phyloP scores from a whole-genome alignment of 2,113 vertebrate species.

The Oreochromis aureus region DNA sequence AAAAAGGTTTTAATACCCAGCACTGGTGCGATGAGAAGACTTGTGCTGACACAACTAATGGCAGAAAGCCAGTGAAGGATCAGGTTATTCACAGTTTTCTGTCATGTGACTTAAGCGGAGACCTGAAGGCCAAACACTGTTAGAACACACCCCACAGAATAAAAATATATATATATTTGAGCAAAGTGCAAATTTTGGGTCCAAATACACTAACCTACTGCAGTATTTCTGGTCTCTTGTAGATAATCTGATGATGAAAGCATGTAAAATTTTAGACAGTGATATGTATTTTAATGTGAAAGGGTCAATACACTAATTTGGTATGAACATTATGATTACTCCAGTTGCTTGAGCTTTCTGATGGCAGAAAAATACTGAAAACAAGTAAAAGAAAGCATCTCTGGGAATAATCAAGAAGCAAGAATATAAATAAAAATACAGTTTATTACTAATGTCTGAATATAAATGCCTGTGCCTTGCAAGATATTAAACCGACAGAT shows the following conservation, averaged over 20 bases:
- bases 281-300: neutral
- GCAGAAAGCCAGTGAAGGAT: neutral
- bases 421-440: neutral
- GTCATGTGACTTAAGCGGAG: neutral
- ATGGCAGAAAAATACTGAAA: neutral
- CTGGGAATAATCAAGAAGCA: neutral
- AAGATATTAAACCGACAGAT: neutral
- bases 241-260: accelerated
- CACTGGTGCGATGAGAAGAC: neutral
- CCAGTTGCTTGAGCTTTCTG: neutral
- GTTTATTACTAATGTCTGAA: too few relatives aligned
- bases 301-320: neutral
- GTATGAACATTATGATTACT: neutral
- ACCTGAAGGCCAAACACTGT: neutral
- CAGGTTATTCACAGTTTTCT: neutral
- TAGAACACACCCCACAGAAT: accelerated
- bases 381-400: neutral
- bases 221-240: neutral
- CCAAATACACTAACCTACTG: neutral
- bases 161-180: accelerated
- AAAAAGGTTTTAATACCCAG: accelerated
- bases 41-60: neutral
- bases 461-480: neutral
- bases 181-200: neutral
- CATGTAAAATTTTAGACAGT: too few relatives aligned